phyloP scores from a whole-genome alignment of 2,113 vertebrate species.

The Calyptomena viridis region DNA sequence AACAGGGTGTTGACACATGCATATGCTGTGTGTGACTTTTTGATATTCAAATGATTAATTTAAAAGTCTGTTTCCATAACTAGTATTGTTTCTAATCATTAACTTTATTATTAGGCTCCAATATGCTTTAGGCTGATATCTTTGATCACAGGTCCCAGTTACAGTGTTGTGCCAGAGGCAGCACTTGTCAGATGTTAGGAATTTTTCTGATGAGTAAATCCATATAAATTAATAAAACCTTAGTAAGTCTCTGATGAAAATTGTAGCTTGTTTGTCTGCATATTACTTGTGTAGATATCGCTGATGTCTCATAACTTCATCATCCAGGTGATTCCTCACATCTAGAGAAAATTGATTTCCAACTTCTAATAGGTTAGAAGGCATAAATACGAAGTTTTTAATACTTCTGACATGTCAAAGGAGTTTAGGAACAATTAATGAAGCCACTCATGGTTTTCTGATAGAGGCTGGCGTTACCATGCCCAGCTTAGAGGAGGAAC shows the following conservation, averaged over 20 bases:
- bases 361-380: not conserved
- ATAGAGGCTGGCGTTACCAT: not conserved
- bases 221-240: constrained; percentile 53
- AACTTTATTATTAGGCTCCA: constrained; percentile 37
- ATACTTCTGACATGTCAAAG: not conserved
- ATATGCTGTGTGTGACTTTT: not conserved
- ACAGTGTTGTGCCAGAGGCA: constrained; percentile 28
- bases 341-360: not conserved
- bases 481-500: not conserved
- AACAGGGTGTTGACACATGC: not conserved
- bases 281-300: not conserved
- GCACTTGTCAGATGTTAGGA: constrained; percentile 35
- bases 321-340: not conserved
- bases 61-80: constrained; percentile 53
- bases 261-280: not conserved
- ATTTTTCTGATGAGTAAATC: constrained; percentile 55
- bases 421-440: not conserved
- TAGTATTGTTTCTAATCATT: constrained; percentile 50
- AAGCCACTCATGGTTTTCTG: not conserved
- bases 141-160: constrained; percentile 49
- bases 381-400: not conserved
- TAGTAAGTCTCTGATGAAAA: constrained; percentile 25
- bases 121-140: constrained; percentile 16
- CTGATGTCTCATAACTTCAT: not conserved
- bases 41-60: constrained; percentile 38